phyloP scores from a whole-genome alignment of 2,888 invertebrate species.

The Lomographa bimaculata region DNA sequence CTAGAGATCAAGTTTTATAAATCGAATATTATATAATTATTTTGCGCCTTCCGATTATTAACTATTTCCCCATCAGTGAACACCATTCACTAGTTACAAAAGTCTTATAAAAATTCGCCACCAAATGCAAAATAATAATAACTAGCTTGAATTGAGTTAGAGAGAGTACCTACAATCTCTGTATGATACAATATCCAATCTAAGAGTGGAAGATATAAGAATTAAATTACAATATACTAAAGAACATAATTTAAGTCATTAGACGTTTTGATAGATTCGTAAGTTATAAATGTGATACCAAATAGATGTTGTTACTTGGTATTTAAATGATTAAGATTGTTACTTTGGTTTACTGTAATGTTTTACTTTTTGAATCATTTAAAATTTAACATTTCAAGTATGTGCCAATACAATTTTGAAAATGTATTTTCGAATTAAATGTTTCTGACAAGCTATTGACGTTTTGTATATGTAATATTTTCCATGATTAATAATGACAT shows the following conservation, averaged over 20 bases:
- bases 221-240: too few species aligned
- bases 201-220: too few species aligned
- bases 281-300: slow-evolving; percentile 65
- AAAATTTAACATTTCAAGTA: slow-evolving; percentile 36
- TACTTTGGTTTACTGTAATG: slow-evolving; percentile 21
- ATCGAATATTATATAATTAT: too few species aligned
- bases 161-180: too few species aligned
- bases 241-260: slow-evolving; percentile 4
- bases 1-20: too few species aligned
- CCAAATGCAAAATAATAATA: too few species aligned
- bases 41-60: too few species aligned
- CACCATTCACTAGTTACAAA: too few species aligned
- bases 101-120: too few species aligned
- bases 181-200: too few species aligned
- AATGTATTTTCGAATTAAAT: slow-evolving; percentile 35
- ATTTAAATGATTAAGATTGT: slow-evolving; percentile 12
- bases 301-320: slow-evolving; percentile 37
- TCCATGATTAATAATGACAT: slow-evolving; percentile 2
- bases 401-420: slow-evolving; percentile 52
- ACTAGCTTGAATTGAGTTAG: too few species aligned
- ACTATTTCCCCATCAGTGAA: too few species aligned
- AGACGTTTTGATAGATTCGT: slow-evolving; percentile 44
- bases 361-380: slow-evolving; percentile 37
- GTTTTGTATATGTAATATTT: slow-evolving; percentile 39
- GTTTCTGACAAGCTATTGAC: slow-evolving; percentile 36